Evolutionary conservation across 2,797 vertebrate species (phyloP), one percentile per base, ranked within the genome.

Genomic region (Tarsius wallacei): DNA sequence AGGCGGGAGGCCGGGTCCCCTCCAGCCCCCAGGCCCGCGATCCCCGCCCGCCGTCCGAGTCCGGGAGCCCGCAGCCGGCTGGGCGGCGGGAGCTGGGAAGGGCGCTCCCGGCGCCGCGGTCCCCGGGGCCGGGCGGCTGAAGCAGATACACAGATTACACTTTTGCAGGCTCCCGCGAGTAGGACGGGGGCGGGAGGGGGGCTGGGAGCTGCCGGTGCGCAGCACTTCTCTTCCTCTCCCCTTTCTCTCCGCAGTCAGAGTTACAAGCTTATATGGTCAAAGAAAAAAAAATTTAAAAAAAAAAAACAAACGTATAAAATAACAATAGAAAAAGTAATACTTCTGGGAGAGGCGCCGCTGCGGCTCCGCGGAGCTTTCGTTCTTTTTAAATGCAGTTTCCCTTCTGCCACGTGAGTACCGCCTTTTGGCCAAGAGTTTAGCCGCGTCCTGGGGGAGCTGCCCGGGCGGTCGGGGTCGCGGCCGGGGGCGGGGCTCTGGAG

Each of bases 391-490:
- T 64, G 85, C 80, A 96, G 91, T 95, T 96, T 97, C 87, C 89
- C 80, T 95, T 98, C 96, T 90, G 97, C 98, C 97, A 98, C 98
- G 33, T 98, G 98, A 99, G 98, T 98, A 98, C 99, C 98, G 98
- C 98, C 99, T 99, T 98, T 99, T 98, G 99, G 99, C 98, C 98
- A 97, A 98, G 98, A 98, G 98, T 98, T 98, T 98, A 96, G 97
- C 98, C 98, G 74, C 90, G 96, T 98, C 97, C 98, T 93, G 47
- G 90, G 96, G 95, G 91, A 98, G 94, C 89, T 57, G 87, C 89
- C 88, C 55, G 28, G 80, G 83, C 51, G 42, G 88, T 74, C 17
- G 12, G 87, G 91, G 96, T 96, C 94, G 13, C 0, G 53, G 91
- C 93, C 88, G 77, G 7, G n/a, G 91, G 89, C 78, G 31, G 74